Evolutionary conservation across 2,888 invertebrate species (phyloP), one percentile per base, ranked within the genome.

Genomic region (Erebia epiphron): DNA sequence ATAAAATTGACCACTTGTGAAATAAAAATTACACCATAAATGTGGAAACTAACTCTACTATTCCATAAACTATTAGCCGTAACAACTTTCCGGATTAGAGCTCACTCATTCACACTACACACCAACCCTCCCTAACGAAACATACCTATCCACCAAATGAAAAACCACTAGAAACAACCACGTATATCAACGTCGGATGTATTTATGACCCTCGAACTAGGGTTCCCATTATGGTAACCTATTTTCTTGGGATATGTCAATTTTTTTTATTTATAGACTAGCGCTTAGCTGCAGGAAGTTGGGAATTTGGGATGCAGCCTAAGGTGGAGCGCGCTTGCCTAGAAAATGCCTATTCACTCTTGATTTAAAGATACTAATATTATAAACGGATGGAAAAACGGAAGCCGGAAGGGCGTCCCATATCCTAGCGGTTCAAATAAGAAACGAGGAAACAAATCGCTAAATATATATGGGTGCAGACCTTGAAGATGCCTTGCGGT

Each of bases 151-250:
- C 35, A 71, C 64, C 66, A 70, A 70, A 73, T 70, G 65, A 74
- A 71, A 73, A 73, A 73, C 74, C 58, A 70, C 74, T 74, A 21
- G 56, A 72, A 57, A 68, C 16, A 65, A 50, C 70, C 67, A 49
- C 60, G 64, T 65, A 69, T 63, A 74, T 73, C 69, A 68, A 67
- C 69, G 67, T 68, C 67, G 73, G 73, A 74, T 73, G 74, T 73
- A 73, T 74, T 73, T 73, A 74, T 74, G 50, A 49, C 74, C 69
- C 67, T 64, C 50, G 11, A n/a, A 21, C 4, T 50, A 60, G 60
- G 61, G 61, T 35, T 13, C 1, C 67, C 58, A 56, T 46, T n/a
- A 21, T 16, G 7, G 14, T 2, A 14, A 41, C 14, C 7, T 7
- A 41, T 41, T 41, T 54, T 41, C 35, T 1, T 13, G 13, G 64